Base-by-base conservation (phyloP, 2,888 invertebrate genomes). In the Aquatica leii region DNA sequence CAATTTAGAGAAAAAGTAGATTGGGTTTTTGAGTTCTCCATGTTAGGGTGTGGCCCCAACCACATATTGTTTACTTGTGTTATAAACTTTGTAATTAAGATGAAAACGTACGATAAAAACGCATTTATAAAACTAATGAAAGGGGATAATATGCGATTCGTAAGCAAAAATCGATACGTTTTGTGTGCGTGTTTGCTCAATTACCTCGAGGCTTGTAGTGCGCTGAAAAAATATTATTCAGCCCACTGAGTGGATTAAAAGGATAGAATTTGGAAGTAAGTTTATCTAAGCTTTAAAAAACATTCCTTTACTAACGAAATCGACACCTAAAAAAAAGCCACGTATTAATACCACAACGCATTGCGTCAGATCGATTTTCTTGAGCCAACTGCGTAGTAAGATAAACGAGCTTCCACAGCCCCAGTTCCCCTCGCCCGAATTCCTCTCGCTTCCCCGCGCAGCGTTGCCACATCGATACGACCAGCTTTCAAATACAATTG, bases 401-500 rank as follows among this genome's bases (percentile, higher is more conserved):
- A 74, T 76, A 74, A 73, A 71, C 69, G 68, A 66, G 72, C 72
- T 69, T 71, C 74, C 73, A 69, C 74, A 74, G 71, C 73, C 73
- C 73, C 73, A 68, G 61, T 67, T 69, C 62, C 69, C 72, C 69
- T 72, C 52, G 65, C 46, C 68, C 71, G 69, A 72, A 51, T 66
- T 48, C 61, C 69, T 65, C 54, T 40, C 51, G 50, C 67, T 58
- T 65, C 71, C 64, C 64, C 50, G 24, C 51, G 74, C 77, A 69
- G 66, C 69, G 79, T 79, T 78, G 78, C 77, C 78, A 72, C 69
- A 66, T 73, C 68, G 72, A 71, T 72, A 70, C 75, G 67, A 71
- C 69, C 74, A 74, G 76, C 77, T 77, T 77, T 78, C 76, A 76
- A 76, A 73, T 74, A 73, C 73, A 71, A 74, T 75, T 74, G 74